These are phyloP conservation scores for Paracyclopina nana DNA, from an alignment of 1,140 invertebrate genomes.

Conservation along the genomic window DNA sequence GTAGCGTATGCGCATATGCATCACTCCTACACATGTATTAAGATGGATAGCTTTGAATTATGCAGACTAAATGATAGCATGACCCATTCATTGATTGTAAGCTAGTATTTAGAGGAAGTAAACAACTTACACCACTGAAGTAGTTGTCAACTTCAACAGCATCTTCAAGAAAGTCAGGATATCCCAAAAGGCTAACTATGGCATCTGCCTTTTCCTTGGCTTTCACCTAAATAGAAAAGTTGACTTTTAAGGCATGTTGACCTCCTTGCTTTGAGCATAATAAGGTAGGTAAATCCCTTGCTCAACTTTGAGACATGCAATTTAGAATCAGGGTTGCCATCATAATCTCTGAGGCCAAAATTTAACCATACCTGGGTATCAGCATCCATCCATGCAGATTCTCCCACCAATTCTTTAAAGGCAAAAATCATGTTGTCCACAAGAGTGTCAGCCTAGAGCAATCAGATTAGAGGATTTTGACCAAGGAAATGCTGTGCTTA, in stretches of 20 bases:
- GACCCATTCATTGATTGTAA: no score
- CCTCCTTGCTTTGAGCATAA: no score
- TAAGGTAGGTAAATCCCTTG: no score
- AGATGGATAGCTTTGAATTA: no score
- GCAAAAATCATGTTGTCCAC: constrained; percentile 3
- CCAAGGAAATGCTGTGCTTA: no score
- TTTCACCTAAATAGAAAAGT: constrained; percentile 27
- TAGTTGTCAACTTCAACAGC: constrained; percentile 43
- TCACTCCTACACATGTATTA: no score
- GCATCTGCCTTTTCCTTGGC: constrained; percentile 53
- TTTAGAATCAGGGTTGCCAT: no score
- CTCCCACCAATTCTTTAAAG: constrained; percentile 15
- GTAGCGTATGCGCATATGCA: no score
- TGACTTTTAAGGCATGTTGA: no score
- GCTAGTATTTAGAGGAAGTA: not conserved
- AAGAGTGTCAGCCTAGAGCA: constrained; percentile 5
- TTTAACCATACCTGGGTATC: constrained; percentile 9
- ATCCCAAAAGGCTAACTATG: constrained; percentile 67
- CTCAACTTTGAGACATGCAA: no score
- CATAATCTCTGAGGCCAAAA: not conserved
- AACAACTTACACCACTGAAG: constrained; percentile 38
- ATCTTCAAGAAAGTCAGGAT: constrained; percentile 53
- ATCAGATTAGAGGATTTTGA: no score
- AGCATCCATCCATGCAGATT: constrained; percentile 13
- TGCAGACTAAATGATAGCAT: no score